Conservation (phyloP, 2,113 vertebrate species). For the Rhipidura dahli region DNA sequence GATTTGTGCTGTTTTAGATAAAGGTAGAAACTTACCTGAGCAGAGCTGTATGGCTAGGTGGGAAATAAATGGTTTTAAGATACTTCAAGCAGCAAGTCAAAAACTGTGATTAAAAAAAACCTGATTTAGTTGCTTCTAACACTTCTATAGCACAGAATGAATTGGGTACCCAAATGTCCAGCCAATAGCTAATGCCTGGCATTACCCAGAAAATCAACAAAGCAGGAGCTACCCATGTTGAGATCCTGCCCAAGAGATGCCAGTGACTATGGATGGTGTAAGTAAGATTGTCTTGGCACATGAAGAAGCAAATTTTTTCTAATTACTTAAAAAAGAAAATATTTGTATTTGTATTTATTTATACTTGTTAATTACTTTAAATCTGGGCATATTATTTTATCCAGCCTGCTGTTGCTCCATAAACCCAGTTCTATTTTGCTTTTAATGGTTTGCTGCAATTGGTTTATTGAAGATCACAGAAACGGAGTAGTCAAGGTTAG, state of each 20-base stretch:
- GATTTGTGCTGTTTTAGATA: background rate
- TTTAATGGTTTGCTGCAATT: background rate
- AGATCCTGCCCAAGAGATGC: background rate
- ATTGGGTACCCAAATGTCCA: background rate
- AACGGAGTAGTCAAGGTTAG: background rate
- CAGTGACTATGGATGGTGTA: background rate
- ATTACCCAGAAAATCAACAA: background rate
- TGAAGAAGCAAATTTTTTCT: background rate
- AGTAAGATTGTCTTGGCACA: fast-evolving
- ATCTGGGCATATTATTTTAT: background rate
- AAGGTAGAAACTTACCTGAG: background rate
- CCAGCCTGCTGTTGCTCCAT: background rate
- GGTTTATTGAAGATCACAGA: background rate
- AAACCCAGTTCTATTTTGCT: background rate
- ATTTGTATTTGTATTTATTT: background rate
- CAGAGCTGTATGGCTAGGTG: background rate
- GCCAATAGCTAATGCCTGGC: background rate
- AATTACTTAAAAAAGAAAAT: no score
- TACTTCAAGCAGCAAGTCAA: background rate
- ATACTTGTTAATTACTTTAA: background rate
- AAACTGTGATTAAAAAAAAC: background rate
- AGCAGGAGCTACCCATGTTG: background rate
- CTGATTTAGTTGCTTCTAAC: background rate
- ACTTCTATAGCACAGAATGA: background rate
- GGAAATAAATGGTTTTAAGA: background rate